These are phyloP conservation scores for Acanthaster planci DNA, from an alignment of 35 echinoderm and acorn worm species.

Conservation along the genomic window DNA sequence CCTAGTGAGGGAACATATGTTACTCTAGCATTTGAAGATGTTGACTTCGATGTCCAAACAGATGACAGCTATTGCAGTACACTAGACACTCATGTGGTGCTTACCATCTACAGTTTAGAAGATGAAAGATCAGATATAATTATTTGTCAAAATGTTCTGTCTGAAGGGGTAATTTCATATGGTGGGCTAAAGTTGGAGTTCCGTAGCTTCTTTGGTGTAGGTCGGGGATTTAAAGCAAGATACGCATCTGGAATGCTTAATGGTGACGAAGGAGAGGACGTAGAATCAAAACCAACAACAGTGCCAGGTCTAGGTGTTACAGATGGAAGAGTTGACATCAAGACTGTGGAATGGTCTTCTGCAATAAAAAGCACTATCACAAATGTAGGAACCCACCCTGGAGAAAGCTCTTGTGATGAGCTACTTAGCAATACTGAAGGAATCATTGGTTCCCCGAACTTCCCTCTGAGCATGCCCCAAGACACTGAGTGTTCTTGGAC, in stretches of 20 bases:
- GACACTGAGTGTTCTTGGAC: not conserved
- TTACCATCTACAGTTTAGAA: not conserved
- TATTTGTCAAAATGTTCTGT: not conserved
- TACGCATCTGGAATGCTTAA: conserved; percentile 16
- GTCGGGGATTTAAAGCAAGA: conserved; percentile 41
- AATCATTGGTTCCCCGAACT: not conserved
- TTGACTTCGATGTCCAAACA: conserved; percentile 27
- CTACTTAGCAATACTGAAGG: too few relatives aligned
- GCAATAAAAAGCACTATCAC: too few relatives aligned
- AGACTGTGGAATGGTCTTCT: too few relatives aligned
- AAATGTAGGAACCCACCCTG: too few relatives aligned
- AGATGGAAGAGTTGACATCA: too few relatives aligned
- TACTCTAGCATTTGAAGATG: conserved; percentile 23
- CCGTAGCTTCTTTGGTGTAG: conserved; percentile 25
- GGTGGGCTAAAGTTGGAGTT: conserved; percentile 26
- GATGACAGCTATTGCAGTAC: conserved; percentile 12
- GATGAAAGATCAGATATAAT: not conserved
- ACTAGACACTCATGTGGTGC: not conserved
- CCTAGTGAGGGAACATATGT: not conserved
- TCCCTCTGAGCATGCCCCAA: conserved; percentile 17
- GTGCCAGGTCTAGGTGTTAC: too few relatives aligned
- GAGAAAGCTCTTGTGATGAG: not conserved
- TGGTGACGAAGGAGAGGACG: not conserved
- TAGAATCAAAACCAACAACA: too few relatives aligned
- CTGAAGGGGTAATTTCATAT: not conserved